Evolutionary conservation across 2,113 vertebrate genomes (phyloP), one percentile per base, ranked within the genome.

Genomic region (Nothocercus julius): DNA sequence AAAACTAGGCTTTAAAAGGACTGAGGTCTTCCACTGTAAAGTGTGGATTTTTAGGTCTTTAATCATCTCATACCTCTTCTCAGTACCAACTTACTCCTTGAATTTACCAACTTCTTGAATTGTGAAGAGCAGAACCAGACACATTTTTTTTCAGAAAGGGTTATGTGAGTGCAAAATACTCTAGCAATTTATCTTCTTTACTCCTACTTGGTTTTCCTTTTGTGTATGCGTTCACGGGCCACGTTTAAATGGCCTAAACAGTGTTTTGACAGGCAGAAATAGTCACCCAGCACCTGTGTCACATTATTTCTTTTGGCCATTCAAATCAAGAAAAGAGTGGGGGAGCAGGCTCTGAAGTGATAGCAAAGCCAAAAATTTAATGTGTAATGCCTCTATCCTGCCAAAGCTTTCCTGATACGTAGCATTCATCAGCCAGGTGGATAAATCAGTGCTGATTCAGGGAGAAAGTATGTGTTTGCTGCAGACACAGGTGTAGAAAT

Each of bases 401-500:
- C 63, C 91, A 92, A 80, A 78, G 38, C 40, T 82, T 87, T 76
- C 62, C 5, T 1, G 38, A 62, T 21, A 5, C 67, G 40, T 5
- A 8, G 47, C 1, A 1, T 44, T 92, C 72, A 51, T 75, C 79
- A 82, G 73, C 86, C 83, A 92, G 80, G 86, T 81, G 73, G 59
- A 81, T 88, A 87, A 68, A 68, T 70, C 72, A 51, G 85, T 61
- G 76, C 89, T 92, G 89, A 92, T 85, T 78, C 85, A 51, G 63
- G 45, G 27, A 77, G 85, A 85, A 91, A 63, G 67, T 36, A 62
- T 73, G 80, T 86, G 72, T 70, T 75, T 63, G 36, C 67, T 80
- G 1, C 47, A 87, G 72, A 54, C 95, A 12, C 95, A 97, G 87
- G 91, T 95, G 91, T 82, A 93, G 82, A 86, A 92, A 70, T 77